These are phyloP conservation scores for Littorina saxatilis DNA, from an alignment of 1,140 invertebrate species.

Conservation along the genomic window DNA sequence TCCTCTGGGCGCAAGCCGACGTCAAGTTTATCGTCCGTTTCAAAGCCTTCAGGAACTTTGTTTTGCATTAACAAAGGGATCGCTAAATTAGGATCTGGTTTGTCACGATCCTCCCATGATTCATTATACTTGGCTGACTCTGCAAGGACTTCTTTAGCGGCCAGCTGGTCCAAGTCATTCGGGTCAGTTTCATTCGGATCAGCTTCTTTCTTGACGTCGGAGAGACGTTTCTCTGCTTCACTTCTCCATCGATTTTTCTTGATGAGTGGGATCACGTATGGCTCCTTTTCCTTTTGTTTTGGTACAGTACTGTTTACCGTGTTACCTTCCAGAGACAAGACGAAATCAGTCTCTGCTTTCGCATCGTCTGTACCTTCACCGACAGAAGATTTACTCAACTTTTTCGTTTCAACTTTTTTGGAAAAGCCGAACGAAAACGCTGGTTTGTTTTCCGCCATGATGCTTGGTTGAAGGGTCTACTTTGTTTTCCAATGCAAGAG, in stretches of 20 bases:
- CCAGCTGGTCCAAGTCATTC: slow-evolving; percentile 64
- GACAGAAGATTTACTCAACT: slow-evolving; percentile 54
- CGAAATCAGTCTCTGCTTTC: slow-evolving; percentile 58
- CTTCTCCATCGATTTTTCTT: slow-evolving; percentile 63
- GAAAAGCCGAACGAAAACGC: slow-evolving; percentile 66
- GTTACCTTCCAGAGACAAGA: slow-evolving; percentile 62
- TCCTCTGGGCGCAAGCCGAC: slow-evolving; percentile 75
- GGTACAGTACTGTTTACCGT: slow-evolving; percentile 64
- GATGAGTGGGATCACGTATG: slow-evolving; percentile 77
- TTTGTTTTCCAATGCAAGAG: too few species aligned
- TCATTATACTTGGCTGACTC: slow-evolving; percentile 68
- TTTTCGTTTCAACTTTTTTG: slow-evolving; percentile 61
- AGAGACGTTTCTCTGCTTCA: slow-evolving; percentile 38
- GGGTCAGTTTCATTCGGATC: not conserved
- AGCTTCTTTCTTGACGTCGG: not conserved
- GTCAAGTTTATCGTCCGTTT: slow-evolving; percentile 77
- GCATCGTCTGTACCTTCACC: slow-evolving; percentile 48
- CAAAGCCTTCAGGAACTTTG: slow-evolving; percentile 76
- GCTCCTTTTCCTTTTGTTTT: slow-evolving; percentile 67
- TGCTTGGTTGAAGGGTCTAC: too few species aligned
- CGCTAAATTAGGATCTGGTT: slow-evolving; percentile 54
- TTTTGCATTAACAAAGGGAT: slow-evolving; percentile 77
- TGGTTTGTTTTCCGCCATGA: slow-evolving; percentile 35
- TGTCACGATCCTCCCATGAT: slow-evolving; percentile 64
- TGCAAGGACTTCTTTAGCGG: slow-evolving; percentile 72